Base-by-base conservation (phyloP, 1,140 invertebrate genomes). In the Dermatophagoides farinae region DNA sequence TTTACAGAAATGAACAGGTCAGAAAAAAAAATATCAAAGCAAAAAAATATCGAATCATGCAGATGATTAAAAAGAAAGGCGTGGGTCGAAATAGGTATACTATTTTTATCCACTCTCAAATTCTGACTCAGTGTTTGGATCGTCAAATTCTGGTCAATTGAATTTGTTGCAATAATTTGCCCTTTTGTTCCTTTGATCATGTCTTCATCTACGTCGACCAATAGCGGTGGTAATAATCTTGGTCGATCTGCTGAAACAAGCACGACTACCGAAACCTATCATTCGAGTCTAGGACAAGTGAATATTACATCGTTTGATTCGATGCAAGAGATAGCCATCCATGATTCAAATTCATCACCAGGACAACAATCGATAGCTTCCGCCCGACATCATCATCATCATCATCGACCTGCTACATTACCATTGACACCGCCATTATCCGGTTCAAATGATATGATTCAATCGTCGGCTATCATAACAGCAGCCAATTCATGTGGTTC, bases 1-100 rank as follows among this genome's bases (percentile, higher is more conserved):
- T 25, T 40, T 76, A n/a, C n/a, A n/a, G 50, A 95, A 71, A 73
- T 82, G 95, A 18, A 97, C 81, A 93, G 85, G 69, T 96, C 91
- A n/a, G n/a, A n/a, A n/a, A n/a, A n/a, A n/a, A n/a, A n/a, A n/a
- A n/a, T n/a, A n/a, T 31, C 31, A 31, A 31, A 47, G 46, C 46
- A 47, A 47, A 47, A 47, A 18, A 18, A 1, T 18, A 47, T 23
- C 18, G 46, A 47, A 23, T 47, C 46, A 18, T 47, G 9, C 46
- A 47, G 46, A 47, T 47, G 31, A 31, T 31, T 2, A 31, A 31
- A 31, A 31, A 31, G 8, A 31, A 31, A 31, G 31, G n/a, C n/a
- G n/a, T n/a, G n/a, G n/a, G n/a, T 31, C 31, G 8, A 31, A 31
- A 31, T 31, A 31, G 31, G 2, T 31, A 8, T 31, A 8, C 31